Evolutionary conservation across 2,888 invertebrate species (phyloP), one percentile per base, ranked within the genome.

Genomic region (Aphidoletes aphidimyza): DNA sequence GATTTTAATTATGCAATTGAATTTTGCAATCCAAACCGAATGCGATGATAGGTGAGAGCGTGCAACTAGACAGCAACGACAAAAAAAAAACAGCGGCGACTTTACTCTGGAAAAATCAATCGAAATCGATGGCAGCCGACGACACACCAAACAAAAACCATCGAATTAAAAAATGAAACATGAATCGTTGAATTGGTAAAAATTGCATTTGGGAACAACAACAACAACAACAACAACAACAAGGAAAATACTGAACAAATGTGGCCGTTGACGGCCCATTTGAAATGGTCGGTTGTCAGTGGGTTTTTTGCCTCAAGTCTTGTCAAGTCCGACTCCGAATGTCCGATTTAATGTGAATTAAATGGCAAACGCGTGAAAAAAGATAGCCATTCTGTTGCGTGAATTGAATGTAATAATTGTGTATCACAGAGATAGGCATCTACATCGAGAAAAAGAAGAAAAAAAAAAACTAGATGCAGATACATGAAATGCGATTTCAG

Each of bases 371-470:
- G 81, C 81, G 81, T 37, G 81, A 81, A 81, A 81, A 37, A 81
- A 81, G 81, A 81, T 81, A 81, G 81, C n/a, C 22, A 39, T 47
- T 47, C 2, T 2, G 2, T 17, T 2, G 19, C 17, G 2, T 1
- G 11, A 37, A 81, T 81, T 81, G n/a, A 81, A 81, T 81, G 81
- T 22, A 37, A 81, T 81, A 81, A 81, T n/a, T 81, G 81, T 81
- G 81, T 37, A 81, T 37, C 81, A 81, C 6, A 36, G 11, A 37
- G 81, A 81, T 81, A 37, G 81, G 37, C 37, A 81, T 81, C 81
- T 37, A 37, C n/a, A 36, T n/a, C n/a, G 19, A 54, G 3, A n/a
- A n/a, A n/a, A n/a, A n/a, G n/a, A n/a, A n/a, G n/a, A n/a, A n/a
- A n/a, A n/a, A n/a, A n/a, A n/a, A n/a, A 54, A 5, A 39, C 39